A percentile compares a stretch with the other conserved stretches of the same genome.
phyloP scores from a whole-genome alignment of 2,888 invertebrate genomes.

The Chaetogeoica ovagalla region DNA sequence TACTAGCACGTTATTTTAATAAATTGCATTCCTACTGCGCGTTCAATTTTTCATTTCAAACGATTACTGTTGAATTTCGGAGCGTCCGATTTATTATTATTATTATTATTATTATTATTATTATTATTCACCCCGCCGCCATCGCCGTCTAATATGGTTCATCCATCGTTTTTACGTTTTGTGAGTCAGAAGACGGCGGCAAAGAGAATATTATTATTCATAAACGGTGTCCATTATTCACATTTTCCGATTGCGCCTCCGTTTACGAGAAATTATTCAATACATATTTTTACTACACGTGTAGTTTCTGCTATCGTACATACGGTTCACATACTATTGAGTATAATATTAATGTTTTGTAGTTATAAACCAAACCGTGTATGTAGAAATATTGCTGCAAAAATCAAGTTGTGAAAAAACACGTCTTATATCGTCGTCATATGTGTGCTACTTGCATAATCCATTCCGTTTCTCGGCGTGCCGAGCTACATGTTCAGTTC shows the following conservation, averaged over 20 bases:
- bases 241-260: background rate
- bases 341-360: background rate
- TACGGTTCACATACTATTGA: background rate
- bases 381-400: slow-evolving; percentile 1
- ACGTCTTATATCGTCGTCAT: slow-evolving; percentile 8
- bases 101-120: slow-evolving; percentile 2
- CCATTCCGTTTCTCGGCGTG: slow-evolving; percentile 31
- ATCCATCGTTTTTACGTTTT: slow-evolving; percentile 36
- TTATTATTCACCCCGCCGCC: slow-evolving; percentile 14
- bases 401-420: slow-evolving; percentile 39
- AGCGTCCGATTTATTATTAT: background rate
- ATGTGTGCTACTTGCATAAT: slow-evolving; percentile 51
- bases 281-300: slow-evolving; percentile 10
- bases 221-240: slow-evolving; percentile 11
- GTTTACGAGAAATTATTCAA: background rate
- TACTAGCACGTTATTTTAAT: slow-evolving; percentile 5
- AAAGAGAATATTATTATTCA: background rate
- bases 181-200: slow-evolving; percentile 16
- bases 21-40: slow-evolving; percentile 10
- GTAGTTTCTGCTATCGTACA: slow-evolving; percentile 4
- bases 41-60: slow-evolving; percentile 38
- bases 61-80: slow-evolving; percentile 23
- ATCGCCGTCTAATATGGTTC: slow-evolving; percentile 23
- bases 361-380: background rate
- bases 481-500: slow-evolving; percentile 24